Evolutionary conservation across 2,888 invertebrate species (phyloP), one percentile per base, ranked within the genome.

Genomic region (Caenorhabditis uteleia): DNA sequence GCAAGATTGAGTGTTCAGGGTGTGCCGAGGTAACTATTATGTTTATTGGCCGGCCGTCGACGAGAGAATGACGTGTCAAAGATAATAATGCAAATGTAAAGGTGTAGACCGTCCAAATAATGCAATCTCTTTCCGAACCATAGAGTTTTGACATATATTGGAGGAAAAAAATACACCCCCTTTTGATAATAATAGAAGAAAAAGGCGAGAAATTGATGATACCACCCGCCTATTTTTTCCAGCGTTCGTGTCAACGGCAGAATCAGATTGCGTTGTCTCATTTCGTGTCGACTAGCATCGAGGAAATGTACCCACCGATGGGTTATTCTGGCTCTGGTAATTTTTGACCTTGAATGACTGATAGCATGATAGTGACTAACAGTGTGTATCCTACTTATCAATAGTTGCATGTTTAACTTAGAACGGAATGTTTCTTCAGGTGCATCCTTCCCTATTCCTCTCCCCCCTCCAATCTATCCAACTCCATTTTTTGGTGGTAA

Each of bases 21-120:
- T 78, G 78, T 67, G 76, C 77, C 42, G 77, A 78, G 71, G 78
- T 78, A 48, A 25, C 40, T 39, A 20, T 27, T 36, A 40, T 20
- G 14, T 29, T 16, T 48, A 31, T 18, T 40, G 25, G 39, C 27
- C 40, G 23, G 26, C 21, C 40, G 39, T 14, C n/a, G n/a, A n/a
- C n/a, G n/a, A 34, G n/a, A 34, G 6, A 43, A 60, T 61, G 55
- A 56, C 56, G 55, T 61, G 55, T 47, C 56, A 34, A 31, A 42
- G 46, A 54, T 45, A 48, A 51, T 40, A 40, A 48, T 44, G 43
- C 43, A 66, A 16, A n/a, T n/a, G n/a, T n/a, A n/a, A n/a, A n/a
- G n/a, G n/a, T n/a, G n/a, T n/a, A n/a, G n/a, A n/a, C n/a, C 49
- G 53, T 36, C 49, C 56, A 62, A 56, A 61, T 61, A 61, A 60